phyloP scores from a whole-genome alignment of 2,113 vertebrate species.

The Morone chrysops region DNA sequence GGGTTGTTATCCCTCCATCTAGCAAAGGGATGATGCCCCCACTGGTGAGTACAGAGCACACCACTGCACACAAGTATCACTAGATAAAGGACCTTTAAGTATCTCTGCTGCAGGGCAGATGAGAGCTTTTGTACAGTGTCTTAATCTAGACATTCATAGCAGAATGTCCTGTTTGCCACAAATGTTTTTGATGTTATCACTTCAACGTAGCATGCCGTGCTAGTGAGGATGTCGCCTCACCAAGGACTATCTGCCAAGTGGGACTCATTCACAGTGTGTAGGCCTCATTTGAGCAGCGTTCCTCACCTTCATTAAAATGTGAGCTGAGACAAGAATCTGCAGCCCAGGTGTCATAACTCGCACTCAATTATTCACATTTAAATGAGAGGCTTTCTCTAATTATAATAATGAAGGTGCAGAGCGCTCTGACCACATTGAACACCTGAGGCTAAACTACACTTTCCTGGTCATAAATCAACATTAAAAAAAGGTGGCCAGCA shows the following conservation, averaged over 20 bases:
- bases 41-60: conserved; percentile 88
- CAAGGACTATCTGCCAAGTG: conserved; percentile 22
- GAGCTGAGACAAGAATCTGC: conserved; percentile 30
- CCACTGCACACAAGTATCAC: conserved; percentile 47
- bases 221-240: conserved; percentile 39
- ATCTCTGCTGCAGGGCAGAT: conserved; percentile 58
- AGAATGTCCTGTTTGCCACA: conserved; percentile 38
- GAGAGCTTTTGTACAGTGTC: conserved; percentile 15
- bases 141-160: conserved; percentile 31
- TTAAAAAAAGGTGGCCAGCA: conserved; percentile 28
- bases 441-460: conserved; percentile 65
- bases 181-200: conserved; percentile 42
- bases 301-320: conserved; percentile 19
- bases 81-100: conserved; percentile 46
- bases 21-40: conserved; percentile 99
- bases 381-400: conserved; percentile 70
- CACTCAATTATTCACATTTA: conserved; percentile 75
- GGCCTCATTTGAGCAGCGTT: conserved; percentile 10
- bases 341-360: conserved; percentile 65
- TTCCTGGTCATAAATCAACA: conserved; percentile 65
- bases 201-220: not conserved
- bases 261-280: not conserved
- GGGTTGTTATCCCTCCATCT: conserved; percentile 97
- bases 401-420: conserved; percentile 74
- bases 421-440: conserved; percentile 66